Evolutionary conservation across 2,888 invertebrate species (phyloP), one percentile per base, ranked within the genome.

Genomic region (Spodoptera littoralis): DNA sequence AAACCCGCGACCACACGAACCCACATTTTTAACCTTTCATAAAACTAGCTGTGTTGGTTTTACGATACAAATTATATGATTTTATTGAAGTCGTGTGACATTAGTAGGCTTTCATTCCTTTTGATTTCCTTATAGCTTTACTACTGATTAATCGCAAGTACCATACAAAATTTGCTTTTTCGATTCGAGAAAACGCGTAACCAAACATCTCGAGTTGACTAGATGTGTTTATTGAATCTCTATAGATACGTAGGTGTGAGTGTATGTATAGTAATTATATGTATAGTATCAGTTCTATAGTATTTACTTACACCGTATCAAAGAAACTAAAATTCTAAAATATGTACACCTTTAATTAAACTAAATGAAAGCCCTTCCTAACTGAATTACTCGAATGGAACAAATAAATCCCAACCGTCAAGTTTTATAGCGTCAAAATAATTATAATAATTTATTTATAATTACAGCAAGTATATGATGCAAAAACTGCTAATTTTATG

Each of bases 1-100:
- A 79, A 77, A 79, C 61, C 67, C 11, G n/a, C 53, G 68, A 51
- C 64, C 73, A 78, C 78, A 79, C 76, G 71, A 76, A 73, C 57
- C 54, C 60, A 65, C 55, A 69, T 65, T 79, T 77, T 71, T 53
- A 60, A 63, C 60, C 65, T 65, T 64, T 67, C 63, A 73, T 75
- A 71, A 72, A 75, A 67, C 64, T 67, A 61, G 62, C 54, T 51
- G 51, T 65, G 64, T 69, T 65, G 58, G 61, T 70, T 78, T 76
- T 67, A 77, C 65, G 69, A 64, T 65, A 67, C 36, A 64, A 75
- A 76, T 75, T 69, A 71, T 70, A 74, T 58, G 58, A 67, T 55
- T 36, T 36, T 74, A 67, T 62, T 64, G 45, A 43, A 49, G 43
- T 59, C 11, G 18, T 36, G 13, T 41, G 44, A 27, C 13, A 51